These are phyloP conservation scores for Dendroctonus valens DNA, from an alignment of 1,140 invertebrate genomes.

Conservation along the genomic window DNA sequence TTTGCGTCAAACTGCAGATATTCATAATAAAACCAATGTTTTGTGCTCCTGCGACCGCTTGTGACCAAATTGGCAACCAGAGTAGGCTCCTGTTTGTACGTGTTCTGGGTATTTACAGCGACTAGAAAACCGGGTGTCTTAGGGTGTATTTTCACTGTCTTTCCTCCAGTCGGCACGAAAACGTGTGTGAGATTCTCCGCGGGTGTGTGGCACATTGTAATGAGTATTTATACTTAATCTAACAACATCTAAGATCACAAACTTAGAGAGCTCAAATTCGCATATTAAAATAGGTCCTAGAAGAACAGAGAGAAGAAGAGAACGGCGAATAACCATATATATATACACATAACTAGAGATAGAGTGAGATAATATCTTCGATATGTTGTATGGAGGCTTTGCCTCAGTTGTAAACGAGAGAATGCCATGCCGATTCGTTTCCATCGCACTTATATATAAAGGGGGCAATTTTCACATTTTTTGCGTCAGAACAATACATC, in stretches of 20 bases:
- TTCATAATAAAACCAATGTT: constrained; percentile 11
- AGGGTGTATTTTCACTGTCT: constrained; percentile 35
- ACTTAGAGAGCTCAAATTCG: constrained; percentile 27
- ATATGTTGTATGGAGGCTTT: constrained; percentile 41
- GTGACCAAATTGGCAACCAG: constrained; percentile 21
- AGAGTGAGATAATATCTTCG: constrained; percentile 40
- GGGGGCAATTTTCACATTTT: constrained; percentile 6
- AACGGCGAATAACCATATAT: constrained; percentile 36
- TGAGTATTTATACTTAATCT: constrained; percentile 25
- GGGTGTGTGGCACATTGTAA: constrained; percentile 20
- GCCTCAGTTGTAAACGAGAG: constrained; percentile 44
- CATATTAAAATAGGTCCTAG: constrained; percentile 38
- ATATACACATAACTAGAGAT: constrained; percentile 32
- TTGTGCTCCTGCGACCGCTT: background rate
- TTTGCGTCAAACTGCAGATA: constrained; percentile 10
- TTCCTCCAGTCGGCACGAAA: background rate
- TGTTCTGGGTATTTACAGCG: constrained; percentile 42
- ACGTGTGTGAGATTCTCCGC: constrained; percentile 14
- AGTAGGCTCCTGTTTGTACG: constrained; percentile 38
- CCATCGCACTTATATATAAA: constrained; percentile 39
- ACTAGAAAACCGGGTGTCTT: constrained; percentile 39
- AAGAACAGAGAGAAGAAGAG: constrained; percentile 32
- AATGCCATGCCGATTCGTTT: constrained; percentile 34
- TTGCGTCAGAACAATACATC: background rate
- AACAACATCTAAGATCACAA: constrained; percentile 27